Percentiles rank a stretch among this genome's conserved stretches.
These are phyloP conservation scores for Vireo altiloquus DNA, from an alignment of 2,113 vertebrate genomes.

Conservation along the genomic window DNA sequence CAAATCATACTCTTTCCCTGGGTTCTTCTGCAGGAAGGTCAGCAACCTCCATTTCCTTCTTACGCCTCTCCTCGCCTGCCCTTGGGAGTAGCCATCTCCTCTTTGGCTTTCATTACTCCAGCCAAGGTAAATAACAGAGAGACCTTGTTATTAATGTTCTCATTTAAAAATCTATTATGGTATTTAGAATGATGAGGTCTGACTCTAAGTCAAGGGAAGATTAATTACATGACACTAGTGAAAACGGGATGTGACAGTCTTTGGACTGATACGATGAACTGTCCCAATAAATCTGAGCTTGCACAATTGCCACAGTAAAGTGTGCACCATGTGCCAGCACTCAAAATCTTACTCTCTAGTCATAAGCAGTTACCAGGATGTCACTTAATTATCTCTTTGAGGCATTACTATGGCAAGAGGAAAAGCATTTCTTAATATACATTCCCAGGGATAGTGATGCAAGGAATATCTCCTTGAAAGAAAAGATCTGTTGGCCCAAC, in stretches of 20 bases:
- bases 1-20: neutral
- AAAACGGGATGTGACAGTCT: slow-evolving; percentile 61
- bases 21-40: slow-evolving; percentile 31
- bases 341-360: slow-evolving; percentile 12
- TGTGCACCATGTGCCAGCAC: neutral
- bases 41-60: slow-evolving; percentile 46
- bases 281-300: slow-evolving; percentile 59
- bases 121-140: slow-evolving; percentile 50
- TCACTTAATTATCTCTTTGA: slow-evolving; percentile 43
- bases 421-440: slow-evolving; percentile 15
- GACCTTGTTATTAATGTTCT: slow-evolving; percentile 51
- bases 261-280: slow-evolving; percentile 35
- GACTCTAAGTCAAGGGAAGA: slow-evolving; percentile 55
- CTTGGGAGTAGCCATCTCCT: slow-evolving; percentile 49
- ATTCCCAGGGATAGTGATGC: neutral
- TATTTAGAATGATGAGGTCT: slow-evolving; percentile 51
- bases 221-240: slow-evolving; percentile 59
- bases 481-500: neutral
- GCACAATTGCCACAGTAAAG: slow-evolving; percentile 37
- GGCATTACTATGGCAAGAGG: neutral
- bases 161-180: slow-evolving; percentile 40
- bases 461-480: neutral
- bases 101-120: slow-evolving; percentile 15
- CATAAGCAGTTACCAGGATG: slow-evolving; percentile 18
- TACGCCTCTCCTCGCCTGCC: neutral